Evolutionary conservation across 1,140 invertebrate species (phyloP), one percentile per base, ranked within the genome.

Genomic region (Trichoplusia ni): DNA sequence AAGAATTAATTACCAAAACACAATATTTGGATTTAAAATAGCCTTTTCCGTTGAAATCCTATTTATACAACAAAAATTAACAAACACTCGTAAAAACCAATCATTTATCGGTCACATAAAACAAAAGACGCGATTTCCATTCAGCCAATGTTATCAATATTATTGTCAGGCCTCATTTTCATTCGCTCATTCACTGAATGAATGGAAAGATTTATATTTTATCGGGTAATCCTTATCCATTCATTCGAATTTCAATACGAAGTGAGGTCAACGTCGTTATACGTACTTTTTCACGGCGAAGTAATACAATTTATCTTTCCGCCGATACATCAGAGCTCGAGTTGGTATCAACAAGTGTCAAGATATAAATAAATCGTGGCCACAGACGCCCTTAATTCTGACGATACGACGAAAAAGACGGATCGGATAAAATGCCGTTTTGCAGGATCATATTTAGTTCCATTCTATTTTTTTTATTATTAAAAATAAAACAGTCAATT

Each of bases 311-410:
- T 68, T 71, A 72, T 67, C 69, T 70, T 67, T 63, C 44, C 27
- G 54, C 46, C 69, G 47, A 71, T 80, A 76, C 65, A 67, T 81
- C 56, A 73, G 31, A 21, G 25, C 46, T 33, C 53, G 69, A 56
- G 27, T 11, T n/a, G 44, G 67, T 82, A 83, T 85, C 82, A 85
- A 83, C 81, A 82, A 85, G 79, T 83, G 81, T 76, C 76, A 59
- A 69, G 71, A 65, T 71, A 74, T 73, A 75, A 56, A 81, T 83
- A 83, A 81, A 81, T 79, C 67, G 64, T 63, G 59, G 51, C 69
- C 46, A 63, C 67, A 53, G 65, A 59, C 65, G 56, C 65, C 67
- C 64, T 75, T 73, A 77, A 76, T 71, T 71, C 64, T 62, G 46
- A 68, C 63, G 64, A 70, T 70, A 74, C 54, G 69, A 54, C 63